Evolutionary conservation across 2,797 vertebrate species (phyloP).

Genomic region (Halcyon leucocephala): DNA sequence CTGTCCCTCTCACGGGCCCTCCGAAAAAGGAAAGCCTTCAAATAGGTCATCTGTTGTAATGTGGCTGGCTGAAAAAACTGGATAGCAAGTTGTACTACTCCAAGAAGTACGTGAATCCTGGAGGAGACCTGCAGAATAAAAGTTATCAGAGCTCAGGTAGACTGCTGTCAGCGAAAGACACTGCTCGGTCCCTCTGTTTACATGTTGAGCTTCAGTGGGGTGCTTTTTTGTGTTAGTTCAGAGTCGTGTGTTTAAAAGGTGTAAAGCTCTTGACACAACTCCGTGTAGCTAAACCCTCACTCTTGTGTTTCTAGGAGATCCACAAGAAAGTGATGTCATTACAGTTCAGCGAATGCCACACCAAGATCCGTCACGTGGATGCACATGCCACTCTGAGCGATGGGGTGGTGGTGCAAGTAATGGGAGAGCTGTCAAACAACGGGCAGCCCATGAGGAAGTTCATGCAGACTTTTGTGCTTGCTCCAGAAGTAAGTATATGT

Average conservation of each 20-base stretch:
- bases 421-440: slow-evolving; percentile 95
- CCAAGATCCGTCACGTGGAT: slow-evolving; percentile 97
- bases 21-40: not conserved
- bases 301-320: slow-evolving; percentile 84
- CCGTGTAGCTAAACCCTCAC: not conserved
- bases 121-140: not conserved
- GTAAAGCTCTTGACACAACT: not conserved
- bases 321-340: slow-evolving; percentile 99
- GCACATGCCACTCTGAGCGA: slow-evolving; percentile 96
- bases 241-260: rapidly evolving
- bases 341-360: slow-evolving; percentile 98
- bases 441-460: slow-evolving; percentile 98
- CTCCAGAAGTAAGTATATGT: slow-evolving; percentile 88
- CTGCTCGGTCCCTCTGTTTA: not conserved
- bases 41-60: not conserved
- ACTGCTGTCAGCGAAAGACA: not conserved
- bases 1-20: not conserved
- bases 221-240: not conserved
- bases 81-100: not conserved
- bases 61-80: not conserved
- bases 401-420: slow-evolving; percentile 96
- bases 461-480: slow-evolving; percentile 98
- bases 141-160: not conserved
- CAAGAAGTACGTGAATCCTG: not conserved
- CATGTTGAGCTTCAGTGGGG: not conserved